A percentile compares a stretch with the other conserved stretches of the same genome.
Evolutionary conservation across 2,797 vertebrate species (phyloP).

Genomic region (Crax fasciolata): DNA sequence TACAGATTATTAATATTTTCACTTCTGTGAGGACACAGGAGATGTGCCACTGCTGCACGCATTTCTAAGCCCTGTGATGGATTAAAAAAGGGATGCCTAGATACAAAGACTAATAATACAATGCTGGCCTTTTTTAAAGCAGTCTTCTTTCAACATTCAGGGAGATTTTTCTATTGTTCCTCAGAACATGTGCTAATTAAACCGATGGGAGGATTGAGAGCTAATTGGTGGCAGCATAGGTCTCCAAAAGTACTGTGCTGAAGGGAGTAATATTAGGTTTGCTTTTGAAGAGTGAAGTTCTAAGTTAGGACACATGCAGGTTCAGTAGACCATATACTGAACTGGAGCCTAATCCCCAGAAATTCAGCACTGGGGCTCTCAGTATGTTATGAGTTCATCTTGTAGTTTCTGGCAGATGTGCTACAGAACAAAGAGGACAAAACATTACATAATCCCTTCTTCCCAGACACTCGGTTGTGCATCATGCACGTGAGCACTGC

Average conservation of each 20-base stretch:
- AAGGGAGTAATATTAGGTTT: neutral
- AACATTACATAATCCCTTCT: neutral
- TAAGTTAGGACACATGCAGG: neutral
- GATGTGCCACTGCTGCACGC: neutral
- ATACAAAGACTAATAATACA: constrained; percentile 15
- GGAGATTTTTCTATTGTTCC: constrained; percentile 26
- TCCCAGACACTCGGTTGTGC: neutral
- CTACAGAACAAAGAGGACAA: neutral
- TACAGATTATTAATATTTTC: constrained; percentile 62
- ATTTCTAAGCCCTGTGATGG: constrained; percentile 21
- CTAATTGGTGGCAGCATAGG: constrained; percentile 26
- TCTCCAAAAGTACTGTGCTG: neutral
- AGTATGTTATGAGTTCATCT: neutral
- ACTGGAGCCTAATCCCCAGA: neutral
- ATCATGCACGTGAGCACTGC: fast-evolving
- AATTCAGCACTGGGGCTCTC: neutral
- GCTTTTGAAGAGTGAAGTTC: neutral
- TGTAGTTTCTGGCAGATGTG: neutral
- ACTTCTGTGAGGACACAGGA: neutral
- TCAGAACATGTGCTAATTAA: constrained; percentile 23
- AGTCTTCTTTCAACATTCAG: constrained; percentile 6
- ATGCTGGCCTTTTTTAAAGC: neutral
- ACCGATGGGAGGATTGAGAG: constrained; percentile 24
- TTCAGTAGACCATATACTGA: neutral
- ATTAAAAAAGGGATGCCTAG: constrained; percentile 39